Evolutionary conservation across 2,888 invertebrate genomes (phyloP), one percentile per base, ranked within the genome.

Genomic region (Zeuzera pyrina): DNA sequence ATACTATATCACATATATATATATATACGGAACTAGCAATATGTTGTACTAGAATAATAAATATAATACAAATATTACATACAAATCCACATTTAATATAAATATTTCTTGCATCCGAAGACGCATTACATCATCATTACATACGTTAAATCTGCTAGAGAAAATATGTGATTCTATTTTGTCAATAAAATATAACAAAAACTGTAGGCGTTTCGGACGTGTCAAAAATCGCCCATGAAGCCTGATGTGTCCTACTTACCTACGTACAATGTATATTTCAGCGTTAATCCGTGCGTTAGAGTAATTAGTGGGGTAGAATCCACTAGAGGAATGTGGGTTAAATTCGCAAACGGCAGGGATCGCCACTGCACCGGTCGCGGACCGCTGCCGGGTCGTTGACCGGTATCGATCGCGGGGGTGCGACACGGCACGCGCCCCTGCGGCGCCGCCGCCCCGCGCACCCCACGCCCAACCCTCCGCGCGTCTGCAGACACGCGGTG

Each of bases 331-430:
- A 76, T 69, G 71, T 76, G 66, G 73, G 74, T 74, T 76, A 76
- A 65, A 66, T 58, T 57, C 57, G 68, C 62, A 13, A 28, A 28
- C 15, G 28, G n/a, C n/a, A n/a, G n/a, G n/a, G n/a, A n/a, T n/a
- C 67, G 66, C 60, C 70, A 65, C 56, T 74, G 77, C 77, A 74
- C 68, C 74, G 74, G 65, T 60, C 67, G 65, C 58, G 59, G 67
- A 63, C 66, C 65, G 63, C 63, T 55, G 52, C 49, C 66, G 64
- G 81, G 76, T 81, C 79, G 67, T 72, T 69, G 79, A 67, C 79
- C 79, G 74, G 56, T 78, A 83, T 83, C 79, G 81, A 83, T 74
- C 81, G 65, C 69, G 48, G 55, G 69, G 62, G 67, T 64, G 63
- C 57, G 62, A 52, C 57, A 52, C 49, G 55, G 55, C 59, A 59